Evolutionary conservation across 1,140 invertebrate species (phyloP).

Genomic region (Sogatella furcifera): DNA sequence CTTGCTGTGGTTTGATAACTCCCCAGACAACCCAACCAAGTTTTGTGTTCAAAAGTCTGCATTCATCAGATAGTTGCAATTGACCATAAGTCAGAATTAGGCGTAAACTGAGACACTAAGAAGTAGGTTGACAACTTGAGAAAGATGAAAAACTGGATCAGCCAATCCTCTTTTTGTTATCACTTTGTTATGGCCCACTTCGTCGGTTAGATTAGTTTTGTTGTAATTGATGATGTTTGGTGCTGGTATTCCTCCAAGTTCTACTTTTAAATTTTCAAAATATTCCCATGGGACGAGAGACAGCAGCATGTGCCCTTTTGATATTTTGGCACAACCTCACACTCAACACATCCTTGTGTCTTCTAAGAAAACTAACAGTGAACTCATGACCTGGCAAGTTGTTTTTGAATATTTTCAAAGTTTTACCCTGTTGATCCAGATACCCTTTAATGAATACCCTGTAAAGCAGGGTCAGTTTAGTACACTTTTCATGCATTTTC

Average conservation of each 20-base stretch:
- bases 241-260: slow-evolving; percentile 27
- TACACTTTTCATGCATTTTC: too few species aligned
- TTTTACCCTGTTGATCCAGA: not conserved
- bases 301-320: not conserved
- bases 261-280: not conserved
- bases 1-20: too few species aligned
- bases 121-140: too few species aligned
- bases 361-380: not conserved
- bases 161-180: slow-evolving; percentile 13
- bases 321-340: not conserved
- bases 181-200: slow-evolving; percentile 25
- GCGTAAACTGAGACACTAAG: too few species aligned
- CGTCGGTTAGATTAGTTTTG: slow-evolving; percentile 33
- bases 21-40: too few species aligned
- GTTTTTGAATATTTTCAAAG: not conserved
- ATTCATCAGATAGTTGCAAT: too few species aligned
- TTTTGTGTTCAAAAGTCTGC: too few species aligned
- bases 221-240: slow-evolving; percentile 34
- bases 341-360: not conserved
- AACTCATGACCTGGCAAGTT: not conserved
- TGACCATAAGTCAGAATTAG: too few species aligned
- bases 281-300: not conserved
- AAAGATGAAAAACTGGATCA: too few species aligned
- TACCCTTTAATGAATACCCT: not conserved
- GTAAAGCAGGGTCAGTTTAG: too few species aligned